Evolutionary conservation across 1,140 invertebrate species (phyloP).

Genomic region (Drosophila azteca): DNA sequence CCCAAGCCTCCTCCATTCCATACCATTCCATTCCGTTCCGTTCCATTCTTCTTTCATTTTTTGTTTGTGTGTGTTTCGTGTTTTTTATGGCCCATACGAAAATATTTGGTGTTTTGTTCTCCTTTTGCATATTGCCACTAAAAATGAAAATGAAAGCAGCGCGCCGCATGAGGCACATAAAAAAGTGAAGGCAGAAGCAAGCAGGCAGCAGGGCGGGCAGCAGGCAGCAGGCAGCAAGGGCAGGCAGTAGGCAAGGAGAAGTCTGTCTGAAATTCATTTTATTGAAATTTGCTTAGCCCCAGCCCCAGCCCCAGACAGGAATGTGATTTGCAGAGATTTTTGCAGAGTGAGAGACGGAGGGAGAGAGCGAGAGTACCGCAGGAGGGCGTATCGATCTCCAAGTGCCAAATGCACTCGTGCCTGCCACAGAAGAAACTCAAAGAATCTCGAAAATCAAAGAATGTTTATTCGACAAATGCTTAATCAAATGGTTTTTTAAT

Average conservation of each 20-base stretch:
- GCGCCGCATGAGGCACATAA: conserved; percentile 64
- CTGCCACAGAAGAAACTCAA: too few relatives aligned
- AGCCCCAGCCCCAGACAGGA: conserved; percentile 17
- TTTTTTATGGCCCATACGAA: conserved; percentile 73
- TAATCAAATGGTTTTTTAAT: too few relatives aligned
- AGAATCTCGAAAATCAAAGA: too few relatives aligned
- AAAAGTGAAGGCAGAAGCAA: conserved; percentile 21
- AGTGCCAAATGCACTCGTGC: too few relatives aligned
- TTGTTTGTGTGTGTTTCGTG: neutral
- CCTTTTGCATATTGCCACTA: conserved; percentile 75
- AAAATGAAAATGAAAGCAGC: conserved; percentile 62
- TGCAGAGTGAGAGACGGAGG: too few relatives aligned
- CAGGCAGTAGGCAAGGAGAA: neutral
- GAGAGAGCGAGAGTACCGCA: too few relatives aligned
- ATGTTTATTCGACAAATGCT: too few relatives aligned
- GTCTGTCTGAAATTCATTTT: conserved; percentile 62
- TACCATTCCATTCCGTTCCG: too few relatives aligned
- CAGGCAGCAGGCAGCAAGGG: neutral
- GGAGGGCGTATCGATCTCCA: too few relatives aligned
- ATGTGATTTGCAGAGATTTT: conserved; percentile 28
- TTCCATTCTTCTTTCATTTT: neutral
- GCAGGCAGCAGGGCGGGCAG: neutral
- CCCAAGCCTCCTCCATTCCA: neutral
- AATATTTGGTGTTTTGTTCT: conserved; percentile 63
- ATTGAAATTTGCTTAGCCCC: conserved; percentile 74